Evolutionary conservation across 2,888 invertebrate species (phyloP), one percentile per base, ranked within the genome.

Genomic region (Cryptosula pallasiana): DNA sequence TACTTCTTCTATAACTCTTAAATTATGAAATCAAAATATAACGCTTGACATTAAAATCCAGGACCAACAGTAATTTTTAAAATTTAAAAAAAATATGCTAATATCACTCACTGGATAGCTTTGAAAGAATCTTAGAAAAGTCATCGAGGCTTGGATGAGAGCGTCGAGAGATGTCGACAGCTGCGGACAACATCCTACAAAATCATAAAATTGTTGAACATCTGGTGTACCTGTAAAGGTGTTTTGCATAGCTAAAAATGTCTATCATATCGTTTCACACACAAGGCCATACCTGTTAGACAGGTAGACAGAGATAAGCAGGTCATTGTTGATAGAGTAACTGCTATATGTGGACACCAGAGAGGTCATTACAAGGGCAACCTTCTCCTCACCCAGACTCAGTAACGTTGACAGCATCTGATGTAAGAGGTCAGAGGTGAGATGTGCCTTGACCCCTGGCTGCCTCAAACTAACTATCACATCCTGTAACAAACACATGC

Each of bases 271-370:
- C n/a, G n/a, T n/a, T n/a, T n/a, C n/a, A n/a, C n/a, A n/a, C n/a
- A n/a, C n/a, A n/a, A n/a, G n/a, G n/a, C n/a, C 63, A 13, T 32
- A 63, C 63, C 63, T 32, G n/a, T 63, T 63, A 13, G 63, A 27
- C 27, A 63, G 63, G 32, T 63, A 63, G 27, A 63, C 27, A 63
- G 63, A 27, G 63, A 63, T 20, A 5, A 63, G 32, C 2, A 63
- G 27, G 5, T 63, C 27, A 3, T 34, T 32, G n/a, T 34, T 27
- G 27, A 63, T 32, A 1, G 27, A 13, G 45, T 45, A 20, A 20
- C 9, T 45, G 9, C 20, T 9, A 20, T 63, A 13, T n/a, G n/a
- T 32, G 2, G 63, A 63, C 3, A 63, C 32, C 9, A 63, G 27
- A 5, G 63, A 63, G 5, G 32, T 5, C 63, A 63, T 9, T 2